Conservation (phyloP, 2,888 invertebrate species). For the Platynereis dumerilii region DNA sequence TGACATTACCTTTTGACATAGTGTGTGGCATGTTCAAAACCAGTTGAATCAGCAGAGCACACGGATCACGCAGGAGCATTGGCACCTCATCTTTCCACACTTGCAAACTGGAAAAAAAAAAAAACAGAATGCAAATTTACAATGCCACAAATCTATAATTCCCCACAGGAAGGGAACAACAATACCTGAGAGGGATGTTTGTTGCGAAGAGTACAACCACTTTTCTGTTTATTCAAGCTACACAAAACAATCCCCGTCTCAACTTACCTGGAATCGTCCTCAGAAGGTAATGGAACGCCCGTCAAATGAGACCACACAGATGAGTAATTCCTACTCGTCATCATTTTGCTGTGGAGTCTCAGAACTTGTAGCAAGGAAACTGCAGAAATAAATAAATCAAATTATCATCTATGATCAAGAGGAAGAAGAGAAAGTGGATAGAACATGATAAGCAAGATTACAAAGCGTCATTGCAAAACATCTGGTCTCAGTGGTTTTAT, state of each 20-base stretch:
- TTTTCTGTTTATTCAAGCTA: no score
- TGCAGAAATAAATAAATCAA: conserved; percentile 65
- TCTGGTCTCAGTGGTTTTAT: no score
- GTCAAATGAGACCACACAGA: conserved; percentile 62
- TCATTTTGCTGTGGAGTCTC: conserved; percentile 82
- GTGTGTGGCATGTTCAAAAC: conserved; percentile 83
- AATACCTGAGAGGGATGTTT: no score
- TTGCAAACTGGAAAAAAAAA: conserved; percentile 40
- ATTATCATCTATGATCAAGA: no score
- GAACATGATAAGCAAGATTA: no score
- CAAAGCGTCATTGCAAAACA: no score
- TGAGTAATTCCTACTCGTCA: conserved; percentile 66
- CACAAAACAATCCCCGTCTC: background rate
- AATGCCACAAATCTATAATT: background rate
- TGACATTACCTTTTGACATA: conserved; percentile 84
- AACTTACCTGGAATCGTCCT: conserved; percentile 44
- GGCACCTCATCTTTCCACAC: conserved; percentile 72
- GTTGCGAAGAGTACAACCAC: no score
- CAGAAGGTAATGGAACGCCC: conserved; percentile 43
- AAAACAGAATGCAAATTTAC: background rate
- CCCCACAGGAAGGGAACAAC: no score
- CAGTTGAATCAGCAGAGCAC: conserved; percentile 84
- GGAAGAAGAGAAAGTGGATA: no score
- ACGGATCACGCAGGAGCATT: conserved; percentile 84
- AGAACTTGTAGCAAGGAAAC: conserved; percentile 88